Percentiles rank a stretch among this genome's conserved stretches.
phyloP scores from a whole-genome alignment of 2,797 vertebrate species.

The Fratercula arctica region DNA sequence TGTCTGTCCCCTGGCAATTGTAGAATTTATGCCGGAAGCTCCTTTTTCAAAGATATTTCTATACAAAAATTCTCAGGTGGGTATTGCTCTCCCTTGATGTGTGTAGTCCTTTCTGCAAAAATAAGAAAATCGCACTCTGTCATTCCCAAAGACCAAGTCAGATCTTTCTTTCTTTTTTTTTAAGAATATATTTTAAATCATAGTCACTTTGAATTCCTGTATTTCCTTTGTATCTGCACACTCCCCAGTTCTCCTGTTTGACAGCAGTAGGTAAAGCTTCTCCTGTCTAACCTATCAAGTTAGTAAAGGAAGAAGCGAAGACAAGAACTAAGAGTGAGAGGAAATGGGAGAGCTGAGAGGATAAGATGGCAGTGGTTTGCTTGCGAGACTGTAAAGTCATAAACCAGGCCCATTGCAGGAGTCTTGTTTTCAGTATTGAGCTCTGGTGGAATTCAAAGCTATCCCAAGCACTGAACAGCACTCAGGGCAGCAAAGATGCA shows the following conservation, averaged over 20 bases:
- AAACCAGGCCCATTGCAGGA: neutral
- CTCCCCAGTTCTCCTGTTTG: neutral
- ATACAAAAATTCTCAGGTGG: slow-evolving; percentile 29
- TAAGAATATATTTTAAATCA: slow-evolving; percentile 27
- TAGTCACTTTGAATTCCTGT: slow-evolving; percentile 6
- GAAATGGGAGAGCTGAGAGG: neutral
- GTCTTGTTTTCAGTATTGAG: neutral
- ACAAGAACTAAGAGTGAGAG: neutral
- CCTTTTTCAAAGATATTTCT: slow-evolving; percentile 31
- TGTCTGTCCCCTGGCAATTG: slow-evolving; percentile 19
- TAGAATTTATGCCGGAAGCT: slow-evolving; percentile 33
- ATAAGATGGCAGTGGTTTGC: neutral
- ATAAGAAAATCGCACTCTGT: neutral
- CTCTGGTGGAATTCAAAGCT: neutral
- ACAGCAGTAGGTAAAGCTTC: neutral
- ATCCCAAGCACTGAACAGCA: neutral
- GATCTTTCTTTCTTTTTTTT: neutral
- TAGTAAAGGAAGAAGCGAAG: neutral
- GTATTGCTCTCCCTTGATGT: slow-evolving; percentile 18
- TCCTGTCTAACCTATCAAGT: neutral
- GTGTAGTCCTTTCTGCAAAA: slow-evolving; percentile 26
- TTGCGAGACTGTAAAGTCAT: neutral
- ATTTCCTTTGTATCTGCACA: neutral
- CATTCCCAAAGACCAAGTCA: slow-evolving; percentile 5
- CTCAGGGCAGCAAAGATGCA: neutral